Base-by-base conservation (phyloP, 1,140 invertebrate genomes). In the Trachymyrmex septentrionalis region DNA sequence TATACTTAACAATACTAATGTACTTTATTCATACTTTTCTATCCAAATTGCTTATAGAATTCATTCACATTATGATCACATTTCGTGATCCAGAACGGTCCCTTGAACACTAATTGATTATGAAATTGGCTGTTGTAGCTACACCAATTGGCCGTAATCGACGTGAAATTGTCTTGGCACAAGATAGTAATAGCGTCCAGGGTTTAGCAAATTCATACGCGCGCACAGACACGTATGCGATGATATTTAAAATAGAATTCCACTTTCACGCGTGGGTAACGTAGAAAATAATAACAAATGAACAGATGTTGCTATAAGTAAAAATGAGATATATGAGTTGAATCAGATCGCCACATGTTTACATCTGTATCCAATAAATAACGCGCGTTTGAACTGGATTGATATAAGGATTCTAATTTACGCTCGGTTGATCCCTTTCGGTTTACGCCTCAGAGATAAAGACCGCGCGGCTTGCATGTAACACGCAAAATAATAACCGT, bases 151-250 rank as follows among this genome's bases (percentile, higher is more conserved):
- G 30, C 61, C 50, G n/a, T 76, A 88, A 88, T 89, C 71, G 73
- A 64, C n/a, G 57, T 66, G 38, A 21, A 88, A 88, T 89, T 88
- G 80, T 72, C 66, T 76, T 88, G 76, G 84, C 84, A 89, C 57
- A 34, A 44, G 57, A 69, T 63, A 30, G 34, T 38, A 48, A 30
- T 53, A 6, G 21, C 63, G 48, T 34, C 19, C 63, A 30, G 34
- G 27, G 53, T 38, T 89, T 89, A 63, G 71, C 84, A 86, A 86
- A 53, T 21, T 53, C 38, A 0, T 34, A 44, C 48, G 10, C 19
- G 3, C 55, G 19, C 24, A 6, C 55, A 14, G 1, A 14, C 55
- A 30, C 57, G 5, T 10, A 19, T 57, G 67, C 27, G 48, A 48
- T 34, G 38, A 21, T 84, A 73, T 84, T 88, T 69, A 67, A 38